Percentiles rank a stretch among this genome's conserved stretches.
Evolutionary conservation across 2,113 vertebrate genomes (phyloP).

Genomic region (Progne subis): DNA sequence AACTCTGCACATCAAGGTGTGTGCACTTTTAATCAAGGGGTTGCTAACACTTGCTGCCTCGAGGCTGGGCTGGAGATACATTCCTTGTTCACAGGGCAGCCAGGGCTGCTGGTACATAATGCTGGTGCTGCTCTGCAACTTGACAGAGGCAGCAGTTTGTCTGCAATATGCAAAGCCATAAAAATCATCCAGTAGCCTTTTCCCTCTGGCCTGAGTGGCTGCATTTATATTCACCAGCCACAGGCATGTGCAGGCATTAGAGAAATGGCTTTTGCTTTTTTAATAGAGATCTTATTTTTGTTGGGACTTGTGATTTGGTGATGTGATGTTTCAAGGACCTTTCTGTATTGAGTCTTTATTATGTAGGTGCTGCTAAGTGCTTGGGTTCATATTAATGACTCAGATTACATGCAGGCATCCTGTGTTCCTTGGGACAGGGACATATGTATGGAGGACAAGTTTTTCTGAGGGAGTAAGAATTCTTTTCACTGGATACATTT

Average conservation of each 20-base stretch:
- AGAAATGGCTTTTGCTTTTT: background rate
- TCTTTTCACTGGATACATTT: background rate
- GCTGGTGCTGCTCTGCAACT: background rate
- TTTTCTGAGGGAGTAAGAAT: background rate
- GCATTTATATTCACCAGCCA: background rate
- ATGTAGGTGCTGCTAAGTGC: background rate
- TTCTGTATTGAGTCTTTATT: background rate
- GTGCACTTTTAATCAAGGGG: background rate
- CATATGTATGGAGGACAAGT: background rate
- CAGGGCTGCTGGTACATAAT: background rate
- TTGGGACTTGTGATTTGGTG: background rate
- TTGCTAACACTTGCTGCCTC: background rate
- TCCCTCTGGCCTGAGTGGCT: background rate
- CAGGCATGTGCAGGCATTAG: background rate
- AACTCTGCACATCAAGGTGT: fast-evolving
- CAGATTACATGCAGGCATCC: background rate
- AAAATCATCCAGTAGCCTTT: conserved; percentile 12
- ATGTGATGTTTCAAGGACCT: background rate
- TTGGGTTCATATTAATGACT: background rate
- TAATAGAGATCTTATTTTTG: background rate
- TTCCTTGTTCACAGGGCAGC: background rate
- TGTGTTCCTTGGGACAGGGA: background rate
- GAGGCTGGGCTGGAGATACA: background rate
- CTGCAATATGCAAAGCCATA: background rate
- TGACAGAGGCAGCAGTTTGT: background rate